A percentile compares a stretch with the other conserved stretches of the same genome.
Evolutionary conservation across 2,113 vertebrate genomes (phyloP).

Genomic region (Tringa solitaria): DNA sequence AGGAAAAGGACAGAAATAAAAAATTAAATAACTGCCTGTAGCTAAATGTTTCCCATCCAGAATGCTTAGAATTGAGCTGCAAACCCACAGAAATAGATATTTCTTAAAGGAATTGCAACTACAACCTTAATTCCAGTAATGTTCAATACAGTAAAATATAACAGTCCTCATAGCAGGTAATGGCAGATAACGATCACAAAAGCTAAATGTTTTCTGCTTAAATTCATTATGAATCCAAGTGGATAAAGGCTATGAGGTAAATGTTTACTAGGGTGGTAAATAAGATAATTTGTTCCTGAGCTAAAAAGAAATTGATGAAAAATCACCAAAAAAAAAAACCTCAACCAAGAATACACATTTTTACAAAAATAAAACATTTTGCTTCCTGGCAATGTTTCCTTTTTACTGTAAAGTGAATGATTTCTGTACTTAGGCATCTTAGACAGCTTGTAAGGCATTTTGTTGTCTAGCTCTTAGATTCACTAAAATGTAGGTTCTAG

Average conservation of each 20-base stretch:
- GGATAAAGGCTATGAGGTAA: neutral
- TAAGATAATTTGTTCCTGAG: neutral
- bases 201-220: neutral
- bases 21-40: neutral
- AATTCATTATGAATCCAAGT: neutral
- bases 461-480: neutral
- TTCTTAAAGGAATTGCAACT: neutral
- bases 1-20: constrained; percentile 10
- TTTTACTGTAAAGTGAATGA: neutral
- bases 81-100: neutral
- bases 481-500: neutral
- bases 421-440: neutral
- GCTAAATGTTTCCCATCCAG: neutral
- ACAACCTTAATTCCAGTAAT: neutral
- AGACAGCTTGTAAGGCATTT: neutral
- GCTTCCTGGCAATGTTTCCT: neutral
- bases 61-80: neutral
- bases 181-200: neutral
- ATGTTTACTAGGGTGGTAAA: neutral
- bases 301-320: neutral
- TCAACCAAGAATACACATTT: neutral
- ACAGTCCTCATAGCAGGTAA: neutral
- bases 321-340: no score
- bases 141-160: neutral
- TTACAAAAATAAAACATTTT: neutral